phyloP scores from a whole-genome alignment of 2,113 vertebrate species.

The Dasyurus viverrinus region DNA sequence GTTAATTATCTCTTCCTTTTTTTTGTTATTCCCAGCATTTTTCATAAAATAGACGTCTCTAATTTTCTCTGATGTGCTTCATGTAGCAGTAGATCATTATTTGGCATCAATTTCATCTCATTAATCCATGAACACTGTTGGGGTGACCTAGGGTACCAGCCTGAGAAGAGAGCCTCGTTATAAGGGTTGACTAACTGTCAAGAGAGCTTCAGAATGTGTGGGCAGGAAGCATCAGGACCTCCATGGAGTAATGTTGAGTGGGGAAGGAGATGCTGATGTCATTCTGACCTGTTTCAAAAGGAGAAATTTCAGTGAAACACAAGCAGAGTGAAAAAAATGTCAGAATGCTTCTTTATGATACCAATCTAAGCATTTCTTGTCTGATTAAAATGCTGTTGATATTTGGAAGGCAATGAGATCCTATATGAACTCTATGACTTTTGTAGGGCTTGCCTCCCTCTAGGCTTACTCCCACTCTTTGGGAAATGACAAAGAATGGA shows the following conservation, averaged over 20 bases:
- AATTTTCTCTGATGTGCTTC: neutral
- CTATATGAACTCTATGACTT: conserved; percentile 12
- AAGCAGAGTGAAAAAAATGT: conserved; percentile 9
- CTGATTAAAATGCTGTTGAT: neutral
- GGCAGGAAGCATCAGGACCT: neutral
- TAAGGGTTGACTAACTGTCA: neutral
- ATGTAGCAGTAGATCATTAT: neutral
- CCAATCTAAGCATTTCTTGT: conserved; percentile 1
- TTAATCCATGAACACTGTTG: neutral
- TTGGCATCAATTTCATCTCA: neutral
- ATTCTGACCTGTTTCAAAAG: neutral
- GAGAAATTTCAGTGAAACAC: conserved; percentile 40
- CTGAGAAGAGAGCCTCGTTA: neutral
- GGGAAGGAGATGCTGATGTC: conserved; percentile 14
- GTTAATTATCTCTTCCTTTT: neutral
- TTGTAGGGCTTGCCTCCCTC: neutral
- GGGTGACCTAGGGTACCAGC: neutral
- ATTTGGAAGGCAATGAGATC: neutral
- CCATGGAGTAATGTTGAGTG: neutral
- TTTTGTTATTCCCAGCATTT: conserved; percentile 14
- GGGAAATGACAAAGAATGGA: neutral
- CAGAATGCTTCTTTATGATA: conserved; percentile 22
- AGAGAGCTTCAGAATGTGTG: conserved; percentile 4
- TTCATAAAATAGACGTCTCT: conserved; percentile 14
- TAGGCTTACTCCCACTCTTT: neutral